These are phyloP conservation scores for Diplodus sargus DNA, from an alignment of 2,797 vertebrate genomes.

Conservation along the genomic window DNA sequence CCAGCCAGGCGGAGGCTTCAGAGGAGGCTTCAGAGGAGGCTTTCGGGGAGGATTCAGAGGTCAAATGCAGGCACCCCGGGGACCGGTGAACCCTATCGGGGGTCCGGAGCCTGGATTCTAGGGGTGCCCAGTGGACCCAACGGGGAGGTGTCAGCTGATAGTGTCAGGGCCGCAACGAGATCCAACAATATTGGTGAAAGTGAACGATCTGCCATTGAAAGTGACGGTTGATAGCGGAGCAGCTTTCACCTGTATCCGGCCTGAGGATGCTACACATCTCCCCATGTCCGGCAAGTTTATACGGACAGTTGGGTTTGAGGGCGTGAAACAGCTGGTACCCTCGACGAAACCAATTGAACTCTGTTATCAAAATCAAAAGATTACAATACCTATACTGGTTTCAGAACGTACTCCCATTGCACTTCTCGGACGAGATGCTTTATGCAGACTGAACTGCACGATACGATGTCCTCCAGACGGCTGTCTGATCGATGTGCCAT, in stretches of 20 bases:
- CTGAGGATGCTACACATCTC: constrained; percentile 12
- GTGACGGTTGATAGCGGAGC: constrained; percentile 4
- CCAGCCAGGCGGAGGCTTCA: no score
- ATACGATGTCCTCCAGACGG: constrained; percentile 18
- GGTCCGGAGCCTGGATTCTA: constrained; percentile 4
- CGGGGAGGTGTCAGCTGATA: constrained; percentile 16
- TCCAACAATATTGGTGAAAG: background rate
- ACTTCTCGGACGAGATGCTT: constrained; percentile 18
- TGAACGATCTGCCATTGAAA: background rate
- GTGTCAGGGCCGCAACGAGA: background rate
- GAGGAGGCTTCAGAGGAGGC: background rate
- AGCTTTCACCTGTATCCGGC: no score
- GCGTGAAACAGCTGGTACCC: constrained; percentile 11
- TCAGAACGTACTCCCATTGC: background rate
- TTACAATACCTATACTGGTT: constrained; percentile 2
- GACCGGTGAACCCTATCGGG: background rate
- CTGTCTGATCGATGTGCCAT: constrained; percentile 8
- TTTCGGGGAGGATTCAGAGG: background rate
- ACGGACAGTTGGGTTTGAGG: constrained; percentile 15
- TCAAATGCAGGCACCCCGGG: rapidly evolving
- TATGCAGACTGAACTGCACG: constrained; percentile 1
- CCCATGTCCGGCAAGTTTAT: constrained; percentile 3
- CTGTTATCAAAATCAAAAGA: constrained; percentile 10
- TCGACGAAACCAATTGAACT: constrained; percentile 8
- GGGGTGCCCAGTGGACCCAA: constrained; percentile 11